phyloP scores from a whole-genome alignment of 2,888 invertebrate species.

The Petrolisthes manimaculis region DNA sequence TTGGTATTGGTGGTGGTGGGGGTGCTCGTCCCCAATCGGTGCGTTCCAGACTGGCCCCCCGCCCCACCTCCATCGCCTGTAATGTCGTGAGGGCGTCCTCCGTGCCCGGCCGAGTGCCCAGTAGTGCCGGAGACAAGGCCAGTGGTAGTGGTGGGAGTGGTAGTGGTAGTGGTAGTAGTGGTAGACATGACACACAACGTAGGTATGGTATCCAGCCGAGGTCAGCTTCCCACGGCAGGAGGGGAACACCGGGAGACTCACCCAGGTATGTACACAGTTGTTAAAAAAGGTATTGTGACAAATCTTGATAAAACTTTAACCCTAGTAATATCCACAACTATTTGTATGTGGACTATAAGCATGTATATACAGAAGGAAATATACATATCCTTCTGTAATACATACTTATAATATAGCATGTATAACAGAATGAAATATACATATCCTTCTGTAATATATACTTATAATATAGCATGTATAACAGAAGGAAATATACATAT shows the following conservation, averaged over 20 bases:
- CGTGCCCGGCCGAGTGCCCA: slow-evolving; percentile 61
- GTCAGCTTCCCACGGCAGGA: slow-evolving; percentile 65
- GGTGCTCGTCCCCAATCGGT: slow-evolving; percentile 42
- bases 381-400: too few relatives aligned
- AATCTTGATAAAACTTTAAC: too few relatives aligned
- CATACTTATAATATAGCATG: too few relatives aligned
- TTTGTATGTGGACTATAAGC: too few relatives aligned
- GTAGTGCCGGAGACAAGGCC: slow-evolving; percentile 39
- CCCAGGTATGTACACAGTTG: slow-evolving; percentile 57
- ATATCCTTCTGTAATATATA: too few relatives aligned
- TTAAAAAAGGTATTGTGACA: too few relatives aligned
- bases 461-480: too few relatives aligned
- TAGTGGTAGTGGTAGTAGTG: slow-evolving; percentile 30
- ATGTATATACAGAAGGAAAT: too few relatives aligned
- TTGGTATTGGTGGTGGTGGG: too few relatives aligned
- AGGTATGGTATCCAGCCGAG: slow-evolving; percentile 55
- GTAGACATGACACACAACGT: slow-evolving; percentile 63
- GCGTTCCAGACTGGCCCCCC: slow-evolving; percentile 54
- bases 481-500: too few relatives aligned
- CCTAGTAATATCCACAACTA: too few relatives aligned
- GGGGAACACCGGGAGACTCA: slow-evolving; percentile 55
- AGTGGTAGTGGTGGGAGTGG: slow-evolving; percentile 45
- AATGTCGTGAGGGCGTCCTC: slow-evolving; percentile 62
- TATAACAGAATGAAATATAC: too few relatives aligned
- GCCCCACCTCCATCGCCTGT: slow-evolving; percentile 44